Conservation (phyloP, 1,140 invertebrate genomes). For the Drosophila tropicalis region DNA sequence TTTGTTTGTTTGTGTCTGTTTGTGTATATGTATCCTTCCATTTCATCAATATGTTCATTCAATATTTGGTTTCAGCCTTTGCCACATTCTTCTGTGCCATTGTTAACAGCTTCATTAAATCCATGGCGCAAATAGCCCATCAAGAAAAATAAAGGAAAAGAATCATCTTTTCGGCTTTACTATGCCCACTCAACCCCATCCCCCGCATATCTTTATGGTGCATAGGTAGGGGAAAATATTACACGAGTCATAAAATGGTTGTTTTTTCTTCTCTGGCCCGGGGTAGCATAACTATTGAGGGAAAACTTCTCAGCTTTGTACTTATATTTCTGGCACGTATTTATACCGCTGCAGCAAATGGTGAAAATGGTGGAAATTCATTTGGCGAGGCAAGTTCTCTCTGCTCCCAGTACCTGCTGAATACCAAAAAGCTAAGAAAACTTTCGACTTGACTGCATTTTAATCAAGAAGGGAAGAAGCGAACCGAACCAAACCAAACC, state of each 20-base stretch:
- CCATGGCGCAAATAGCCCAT: constrained; percentile 33
- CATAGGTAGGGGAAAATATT: constrained; percentile 33
- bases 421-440: constrained; percentile 46
- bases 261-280: constrained; percentile 2
- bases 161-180: constrained; percentile 6
- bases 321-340: constrained; percentile 60
- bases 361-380: constrained; percentile 64
- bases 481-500: constrained; percentile 36
- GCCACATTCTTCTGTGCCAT: constrained; percentile 29
- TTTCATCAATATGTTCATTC: constrained; percentile 20
- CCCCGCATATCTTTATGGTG: not conserved
- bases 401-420: constrained; percentile 47
- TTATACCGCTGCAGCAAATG: constrained; percentile 39
- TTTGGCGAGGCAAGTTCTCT: constrained; percentile 31
- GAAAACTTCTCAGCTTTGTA: constrained; percentile 46
- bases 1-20: not conserved
- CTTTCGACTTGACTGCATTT: constrained; percentile 79
- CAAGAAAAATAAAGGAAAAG: constrained; percentile 31
- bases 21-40: not conserved
- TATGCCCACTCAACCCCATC: not conserved
- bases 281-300: constrained; percentile 23
- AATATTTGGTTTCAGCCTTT: constrained; percentile 20
- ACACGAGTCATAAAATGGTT: constrained; percentile 59
- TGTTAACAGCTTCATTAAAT: constrained; percentile 64
- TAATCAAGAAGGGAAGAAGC: constrained; percentile 65